Base-by-base conservation (phyloP, 2,888 invertebrate species). In the Acleris emargana region DNA sequence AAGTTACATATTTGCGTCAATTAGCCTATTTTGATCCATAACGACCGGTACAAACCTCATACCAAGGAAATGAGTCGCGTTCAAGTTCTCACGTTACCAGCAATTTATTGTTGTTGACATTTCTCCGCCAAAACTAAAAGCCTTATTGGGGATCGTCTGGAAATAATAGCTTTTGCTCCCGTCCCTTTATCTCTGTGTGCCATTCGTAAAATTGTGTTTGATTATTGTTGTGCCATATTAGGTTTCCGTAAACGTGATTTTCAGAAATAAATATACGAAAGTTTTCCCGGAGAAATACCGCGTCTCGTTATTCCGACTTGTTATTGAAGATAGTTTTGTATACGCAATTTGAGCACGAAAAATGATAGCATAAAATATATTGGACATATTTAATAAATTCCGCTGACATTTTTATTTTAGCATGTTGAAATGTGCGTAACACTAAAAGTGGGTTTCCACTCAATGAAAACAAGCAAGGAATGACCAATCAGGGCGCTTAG, bases 51-150 rank as follows among this genome's bases (percentile, higher is more conserved):
- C 54, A 67, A 68, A 67, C 68, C 58, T 22, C 57, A 50, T 51
- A 28, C 18, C 52, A 32, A 60, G 68, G 68, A 69, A 72, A 73
- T 68, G 68, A 72, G 69, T 64, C 69, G 70, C 75, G 72, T 73
- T 70, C 63, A 74, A 76, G 69, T 75, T 77, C 73, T 73, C 72
- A 68, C 75, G 73, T 78, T 76, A 76, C 73, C 69, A 64, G 68
- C 70, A 73, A 77, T 77, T 75, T 78, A 78, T 75, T 72, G 71
- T 58, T 76, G 74, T 76, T 77, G 77, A 77, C 77, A 73, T 74
- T 61, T 61, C 71, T 68, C 64, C 66, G 53, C 67, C 68, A 64
- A 70, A 73, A 69, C 72, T 73, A 72, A 74, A 74, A 72, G 73
- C 75, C 71, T 71, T 72, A 72, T 72, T 73, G 73, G 69, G 68